Conservation (phyloP, 2,113 vertebrate genomes). For the Candoia aspera region DNA sequence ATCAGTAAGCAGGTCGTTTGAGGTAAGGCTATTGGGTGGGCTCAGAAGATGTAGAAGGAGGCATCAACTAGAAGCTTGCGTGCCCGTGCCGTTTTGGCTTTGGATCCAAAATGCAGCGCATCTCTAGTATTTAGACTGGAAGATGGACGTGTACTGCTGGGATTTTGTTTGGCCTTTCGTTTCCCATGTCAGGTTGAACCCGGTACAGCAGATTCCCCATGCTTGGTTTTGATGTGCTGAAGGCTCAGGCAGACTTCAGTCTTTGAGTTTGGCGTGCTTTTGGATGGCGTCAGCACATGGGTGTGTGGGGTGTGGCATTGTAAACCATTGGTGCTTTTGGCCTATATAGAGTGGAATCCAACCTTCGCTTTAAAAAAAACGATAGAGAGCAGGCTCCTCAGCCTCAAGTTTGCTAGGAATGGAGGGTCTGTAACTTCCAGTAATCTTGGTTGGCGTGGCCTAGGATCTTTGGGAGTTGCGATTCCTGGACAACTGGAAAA, state of each 20-base stretch:
- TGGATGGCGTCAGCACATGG: not conserved
- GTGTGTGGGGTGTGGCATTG: not conserved
- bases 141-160: not conserved
- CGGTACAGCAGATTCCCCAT: too few relatives aligned
- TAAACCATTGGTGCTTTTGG: not conserved
- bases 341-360: not conserved
- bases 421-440: not conserved
- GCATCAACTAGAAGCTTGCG: not conserved
- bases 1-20: too few relatives aligned
- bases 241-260: not conserved
- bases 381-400: not conserved
- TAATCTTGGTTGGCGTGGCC: not conserved
- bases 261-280: not conserved
- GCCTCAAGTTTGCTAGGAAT: not conserved
- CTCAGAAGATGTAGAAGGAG: not conserved
- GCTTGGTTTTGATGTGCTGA: not conserved
- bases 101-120: not conserved
- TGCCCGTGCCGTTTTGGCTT: not conserved
- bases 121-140: not conserved
- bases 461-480: not conserved
- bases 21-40: not conserved
- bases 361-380: not conserved
- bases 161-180: not conserved
- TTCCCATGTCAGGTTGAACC: not conserved
- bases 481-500: not conserved